Evolutionary conservation across 2,888 invertebrate species (phyloP), one percentile per base, ranked within the genome.

Genomic region (Ophioninae sp.): DNA sequence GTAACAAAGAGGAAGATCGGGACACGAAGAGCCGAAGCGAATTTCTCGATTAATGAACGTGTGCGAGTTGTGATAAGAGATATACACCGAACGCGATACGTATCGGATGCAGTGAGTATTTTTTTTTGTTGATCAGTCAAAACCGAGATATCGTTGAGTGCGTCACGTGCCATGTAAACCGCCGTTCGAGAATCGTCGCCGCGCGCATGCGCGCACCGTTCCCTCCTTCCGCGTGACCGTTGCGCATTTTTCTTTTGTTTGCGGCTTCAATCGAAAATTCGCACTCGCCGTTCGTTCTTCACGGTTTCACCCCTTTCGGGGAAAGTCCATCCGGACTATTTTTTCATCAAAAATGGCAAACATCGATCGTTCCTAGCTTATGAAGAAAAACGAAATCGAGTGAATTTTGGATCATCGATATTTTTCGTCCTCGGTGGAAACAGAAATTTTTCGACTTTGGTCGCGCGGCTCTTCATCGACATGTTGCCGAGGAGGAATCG

Each of bases 401-500:
- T 10, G 22, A 63, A 63, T 22, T 59, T 22, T 59, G 7, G 39
- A 17, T 68, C 44, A 44, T 37, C 37, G 44, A 13, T 2, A 44
- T 44, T 20, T 59, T 22, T 22, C 59, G 59, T 7, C 6, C 59
- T 22, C 22, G 20, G 20, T 8, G 22, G 9, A 64, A 39, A 30
- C 39, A 41, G 63, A 61, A 69, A 75, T 69, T 73, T 73, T 64
- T 65, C 22, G 59, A 20, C 8, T 22, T 59, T 22, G 9, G 9
- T 22, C 59, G 8, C 30, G 20, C 44, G 39, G 58, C 37, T 6
- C n/a, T 10, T 61, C 37, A 39, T 63, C 68, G 73, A 67, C 64
- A 84, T 84, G 84, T 64, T 72, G 67, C 63, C 22, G n/a, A 75
- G 39, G 20, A 76, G 79, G 10, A 20, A 71, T 30, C 58, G 65